Evolutionary conservation across 2,113 vertebrate species (phyloP), one percentile per base, ranked within the genome.

Genomic region (Xyrauchen texanus): DNA sequence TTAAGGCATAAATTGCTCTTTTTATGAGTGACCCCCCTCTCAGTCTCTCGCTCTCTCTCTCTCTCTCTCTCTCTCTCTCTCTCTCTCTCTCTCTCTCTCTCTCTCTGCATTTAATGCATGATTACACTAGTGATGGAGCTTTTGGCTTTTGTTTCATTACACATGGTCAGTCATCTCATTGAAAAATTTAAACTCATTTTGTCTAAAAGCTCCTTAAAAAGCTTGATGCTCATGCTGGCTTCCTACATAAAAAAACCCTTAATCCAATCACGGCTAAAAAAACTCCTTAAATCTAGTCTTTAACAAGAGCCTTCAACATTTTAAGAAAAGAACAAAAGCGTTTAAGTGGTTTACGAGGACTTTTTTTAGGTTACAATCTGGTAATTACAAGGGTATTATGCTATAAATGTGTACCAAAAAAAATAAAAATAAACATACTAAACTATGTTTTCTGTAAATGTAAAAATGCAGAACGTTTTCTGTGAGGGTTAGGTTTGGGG

Each of bases 141-240:
- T 74, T 34, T 62, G 58, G 71, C 71, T 74, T 60, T 76, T 76
- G 62, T 52, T 65, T 74, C 63, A 76, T 76, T 76, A 66, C 62
- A 76, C 34, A 11, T 8, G 62, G 73, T 76, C 73, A 76, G 73
- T 65, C 73, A 76, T 76, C 21, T 65, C 73, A 76, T 65, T 76
- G 73, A 76, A 76, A 76, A 76, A 65, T 65, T 65, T 0, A 55
- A 76, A 65, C 51, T 53, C 60, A 76, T 76, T 76, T 76, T 65
- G 61, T 76, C 73, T 65, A 65, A 76, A 76, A 76, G 61, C 73
- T 76, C 61, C 49, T 76, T 76, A 76, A 76, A 76, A 76, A 76
- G 62, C 62, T 76, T 76, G 71, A 76, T 65, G 62, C 61, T 53
- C 52, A n/a, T 74, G 10, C 49, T 62, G 71, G 57, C 51, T 74